phyloP scores from a whole-genome alignment of 1,140 invertebrate species.

The Drosophila paulistorum region DNA sequence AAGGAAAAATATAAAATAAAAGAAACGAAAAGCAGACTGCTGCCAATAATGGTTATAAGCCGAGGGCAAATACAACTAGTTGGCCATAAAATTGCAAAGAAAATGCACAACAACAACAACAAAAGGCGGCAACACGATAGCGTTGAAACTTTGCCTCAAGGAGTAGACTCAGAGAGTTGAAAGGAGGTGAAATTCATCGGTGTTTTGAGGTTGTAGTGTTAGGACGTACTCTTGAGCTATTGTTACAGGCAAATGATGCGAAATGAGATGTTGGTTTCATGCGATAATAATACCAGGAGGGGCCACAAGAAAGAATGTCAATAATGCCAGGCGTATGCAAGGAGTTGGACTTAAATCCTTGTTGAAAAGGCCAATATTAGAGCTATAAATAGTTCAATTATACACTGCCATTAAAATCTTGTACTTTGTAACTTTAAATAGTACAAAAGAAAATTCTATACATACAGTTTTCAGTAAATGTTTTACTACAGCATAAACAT shows the following conservation, averaged over 20 bases:
- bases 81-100: conserved; percentile 31
- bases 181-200: conserved; percentile 2
- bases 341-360: not conserved
- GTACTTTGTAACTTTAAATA: too few relatives aligned
- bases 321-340: not conserved
- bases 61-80: conserved; percentile 9
- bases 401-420: too few relatives aligned
- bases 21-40: conserved; percentile 10
- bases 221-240: conserved; percentile 28
- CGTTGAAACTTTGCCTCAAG: not conserved
- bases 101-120: conserved; percentile 34
- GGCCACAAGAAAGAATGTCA: not conserved
- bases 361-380: not conserved
- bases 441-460: too few relatives aligned
- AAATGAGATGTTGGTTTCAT: conserved; percentile 31
- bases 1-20: conserved; percentile 24
- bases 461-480: too few relatives aligned
- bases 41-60: conserved; percentile 18
- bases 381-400: too few relatives aligned
- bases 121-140: conserved; percentile 35
- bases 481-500: too few relatives aligned
- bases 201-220: conserved; percentile 1
- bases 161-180: too few relatives aligned
- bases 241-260: conserved; percentile 56
- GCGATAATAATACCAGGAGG: not conserved